Evolutionary conservation across 2,113 vertebrate species (phyloP), one percentile per base, ranked within the genome.

Genomic region (Epinephelus fuscoguttatus): DNA sequence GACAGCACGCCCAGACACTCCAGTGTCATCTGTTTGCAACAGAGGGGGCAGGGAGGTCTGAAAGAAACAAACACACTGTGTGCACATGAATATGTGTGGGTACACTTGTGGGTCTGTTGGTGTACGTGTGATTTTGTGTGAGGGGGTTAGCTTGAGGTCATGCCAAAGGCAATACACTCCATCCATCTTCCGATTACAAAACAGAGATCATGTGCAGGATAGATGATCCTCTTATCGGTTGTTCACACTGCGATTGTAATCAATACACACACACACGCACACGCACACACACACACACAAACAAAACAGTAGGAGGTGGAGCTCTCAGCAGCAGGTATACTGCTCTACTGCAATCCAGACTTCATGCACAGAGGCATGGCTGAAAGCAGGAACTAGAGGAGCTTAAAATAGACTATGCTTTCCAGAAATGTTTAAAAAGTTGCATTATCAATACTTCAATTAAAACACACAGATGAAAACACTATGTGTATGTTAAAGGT

Each of bases 151-250:
- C 59, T 42, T 55, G 66, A 76, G 79, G 85, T 81, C 85, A 84
- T 0, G 5, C 60, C 56, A 66, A 82, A 77, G 63, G 62, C 75
- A 81, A 64, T 33, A 53, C 60, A 75, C 75, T 70, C 75, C 84
- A 74, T 80, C 57, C 59, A 27, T 86, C 81, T 45, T 86, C 70
- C 81, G 78, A 67, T 79, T 86, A 84, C 85, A 80, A 75, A 86
- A 81, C 75, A 71, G 62, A 72, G 78, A 81, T 57, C 1, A 27
- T 66, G 53, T 77, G 79, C 81, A 70, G 72, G 71, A 81, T 56
- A 84, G 71, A 80, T 80, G 78, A 90, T 88, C 86, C 86, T 84
- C 86, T 84, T 86, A 88, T 90, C 79, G 45, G 68, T 57, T 53
- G 69, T 86, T 88, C 78, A 72, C 70, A 57, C 75, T 13, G n/a